Conservation (phyloP, 2,888 invertebrate genomes). For the Ptychoptera albimana region DNA sequence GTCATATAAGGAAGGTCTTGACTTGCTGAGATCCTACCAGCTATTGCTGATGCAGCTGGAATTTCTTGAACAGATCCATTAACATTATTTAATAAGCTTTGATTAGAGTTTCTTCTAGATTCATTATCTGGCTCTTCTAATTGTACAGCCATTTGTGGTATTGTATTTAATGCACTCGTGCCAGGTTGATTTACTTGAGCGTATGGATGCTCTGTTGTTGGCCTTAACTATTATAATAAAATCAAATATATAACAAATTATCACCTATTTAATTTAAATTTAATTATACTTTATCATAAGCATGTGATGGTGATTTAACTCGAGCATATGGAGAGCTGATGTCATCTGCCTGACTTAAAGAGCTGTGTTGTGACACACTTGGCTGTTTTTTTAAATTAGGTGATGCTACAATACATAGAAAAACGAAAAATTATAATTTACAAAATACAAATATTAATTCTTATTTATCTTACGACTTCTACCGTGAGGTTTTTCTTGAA, state of each 20-base stretch:
- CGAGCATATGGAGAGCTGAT: conserved; percentile 46
- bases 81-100: conserved; percentile 9
- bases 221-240: conserved; percentile 17
- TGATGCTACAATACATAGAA: conserved; percentile 16
- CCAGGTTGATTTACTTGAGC: conserved; percentile 28
- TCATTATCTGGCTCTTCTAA: conserved; percentile 10
- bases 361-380: conserved; percentile 43
- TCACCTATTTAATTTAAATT: neutral
- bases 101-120: conserved; percentile 10
- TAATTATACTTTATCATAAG: conserved; percentile 38
- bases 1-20: conserved; percentile 83
- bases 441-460: neutral
- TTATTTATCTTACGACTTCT: conserved; percentile 24
- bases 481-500: conserved; percentile 23
- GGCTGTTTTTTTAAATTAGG: conserved; percentile 30
- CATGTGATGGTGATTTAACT: conserved; percentile 46
- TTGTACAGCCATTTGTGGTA: conserved; percentile 7
- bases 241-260: neutral
- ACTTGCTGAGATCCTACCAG: conserved; percentile 71
- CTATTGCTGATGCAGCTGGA: conserved; percentile 74
- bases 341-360: conserved; percentile 38
- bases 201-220: conserved; percentile 28
- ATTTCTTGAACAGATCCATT: conserved; percentile 37
- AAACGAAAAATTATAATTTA: conserved; percentile 1
- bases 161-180: conserved; percentile 11